Evolutionary conservation across 2,797 vertebrate genomes (phyloP).

Genomic region (Macropus fuliginosus): DNA sequence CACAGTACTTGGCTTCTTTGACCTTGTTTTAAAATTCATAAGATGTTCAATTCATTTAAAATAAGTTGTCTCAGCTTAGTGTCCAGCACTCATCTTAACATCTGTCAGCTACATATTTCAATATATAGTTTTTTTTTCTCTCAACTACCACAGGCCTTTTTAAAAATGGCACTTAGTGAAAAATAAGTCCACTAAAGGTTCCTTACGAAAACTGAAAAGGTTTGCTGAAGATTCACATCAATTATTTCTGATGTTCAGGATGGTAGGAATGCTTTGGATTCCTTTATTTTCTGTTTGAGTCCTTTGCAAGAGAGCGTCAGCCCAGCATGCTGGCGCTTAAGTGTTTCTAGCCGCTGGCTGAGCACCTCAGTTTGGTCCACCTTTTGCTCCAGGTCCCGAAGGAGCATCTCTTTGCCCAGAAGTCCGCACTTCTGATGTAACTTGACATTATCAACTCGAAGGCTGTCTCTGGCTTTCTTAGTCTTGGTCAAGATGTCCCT

Average conservation of each 20-base stretch:
- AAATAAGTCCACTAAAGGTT: neutral
- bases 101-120: neutral
- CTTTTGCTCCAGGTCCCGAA: conserved; percentile 88
- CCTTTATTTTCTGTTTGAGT: conserved; percentile 81
- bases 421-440: conserved; percentile 85
- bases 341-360: conserved; percentile 79
- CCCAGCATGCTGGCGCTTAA: conserved; percentile 80
- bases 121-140: neutral
- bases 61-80: neutral
- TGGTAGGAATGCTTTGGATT: conserved; percentile 69
- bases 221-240: neutral
- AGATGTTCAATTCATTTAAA: neutral
- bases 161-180: neutral
- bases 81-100: neutral
- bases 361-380: conserved; percentile 77
- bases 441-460: conserved; percentile 82
- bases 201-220: rapidly evolving
- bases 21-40: neutral
- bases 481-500: conserved; percentile 82
- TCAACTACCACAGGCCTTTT: neutral
- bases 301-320: conserved; percentile 76
- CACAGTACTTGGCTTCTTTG: neutral
- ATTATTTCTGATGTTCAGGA: neutral
- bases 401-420: conserved; percentile 85
- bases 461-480: conserved; percentile 81